Evolutionary conservation across 2,113 vertebrate genomes (phyloP).

Genomic region (Psettodes erumei): DNA sequence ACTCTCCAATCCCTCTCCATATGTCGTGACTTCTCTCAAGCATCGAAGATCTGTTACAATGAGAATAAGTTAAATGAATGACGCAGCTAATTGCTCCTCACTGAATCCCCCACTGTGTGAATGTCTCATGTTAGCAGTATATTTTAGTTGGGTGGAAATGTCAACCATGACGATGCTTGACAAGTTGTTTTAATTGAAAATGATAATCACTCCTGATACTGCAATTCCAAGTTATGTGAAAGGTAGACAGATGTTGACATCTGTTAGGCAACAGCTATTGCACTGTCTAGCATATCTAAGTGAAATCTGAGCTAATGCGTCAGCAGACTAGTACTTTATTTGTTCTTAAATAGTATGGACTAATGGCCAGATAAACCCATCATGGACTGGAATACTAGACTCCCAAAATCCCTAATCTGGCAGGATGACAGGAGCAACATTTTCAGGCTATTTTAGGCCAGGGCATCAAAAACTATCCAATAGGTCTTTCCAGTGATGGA

Average conservation of each 20-base stretch:
- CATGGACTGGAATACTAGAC: neutral
- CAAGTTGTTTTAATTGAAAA: neutral
- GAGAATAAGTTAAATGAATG: neutral
- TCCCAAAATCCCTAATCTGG: neutral
- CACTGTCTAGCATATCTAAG: neutral
- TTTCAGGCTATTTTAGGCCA: neutral
- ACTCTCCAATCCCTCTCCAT: conserved; percentile 1
- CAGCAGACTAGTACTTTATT: neutral
- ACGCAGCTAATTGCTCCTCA: too few relatives aligned
- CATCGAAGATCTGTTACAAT: neutral
- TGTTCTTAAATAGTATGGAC: neutral
- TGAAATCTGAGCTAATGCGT: neutral
- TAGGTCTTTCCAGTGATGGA: neutral
- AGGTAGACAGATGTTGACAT: conserved; percentile 21
- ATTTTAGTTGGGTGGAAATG: too few relatives aligned
- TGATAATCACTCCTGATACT: neutral
- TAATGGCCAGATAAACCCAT: neutral
- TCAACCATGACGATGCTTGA: neutral
- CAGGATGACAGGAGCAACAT: neutral
- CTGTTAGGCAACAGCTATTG: neutral
- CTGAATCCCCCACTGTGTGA: too few relatives aligned
- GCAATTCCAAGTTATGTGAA: neutral
- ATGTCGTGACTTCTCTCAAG: neutral
- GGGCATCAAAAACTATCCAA: neutral
- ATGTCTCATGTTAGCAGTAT: too few relatives aligned